phyloP scores from a whole-genome alignment of 2,113 vertebrate species.

The Coryphaenoides rupestris region DNA sequence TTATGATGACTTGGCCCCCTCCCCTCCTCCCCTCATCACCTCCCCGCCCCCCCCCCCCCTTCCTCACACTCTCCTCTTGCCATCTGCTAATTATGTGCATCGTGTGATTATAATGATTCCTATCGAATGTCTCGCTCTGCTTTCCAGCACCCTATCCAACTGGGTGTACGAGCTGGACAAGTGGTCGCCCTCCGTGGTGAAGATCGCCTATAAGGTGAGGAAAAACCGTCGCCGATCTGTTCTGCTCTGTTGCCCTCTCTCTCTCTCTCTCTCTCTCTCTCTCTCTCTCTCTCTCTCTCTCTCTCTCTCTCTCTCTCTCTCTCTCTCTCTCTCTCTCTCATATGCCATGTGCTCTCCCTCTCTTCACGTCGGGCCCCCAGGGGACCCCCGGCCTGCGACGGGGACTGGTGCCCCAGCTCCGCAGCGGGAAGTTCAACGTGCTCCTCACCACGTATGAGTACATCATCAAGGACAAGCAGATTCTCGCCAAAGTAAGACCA shows the following conservation, averaged over 20 bases:
- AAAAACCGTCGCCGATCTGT: slow-evolving; percentile 4
- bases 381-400: slow-evolving; percentile 91
- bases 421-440: slow-evolving; percentile 96
- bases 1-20: too few relatives aligned
- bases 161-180: slow-evolving; percentile 98
- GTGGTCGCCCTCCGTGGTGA: slow-evolving; percentile 96
- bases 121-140: not conserved
- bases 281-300: not conserved
- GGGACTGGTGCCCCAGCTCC: slow-evolving; percentile 89
- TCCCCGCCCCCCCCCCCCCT: too few relatives aligned
- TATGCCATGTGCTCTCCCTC: not conserved
- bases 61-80: too few relatives aligned
- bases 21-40: too few relatives aligned
- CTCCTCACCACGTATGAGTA: slow-evolving; percentile 97
- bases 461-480: slow-evolving; percentile 98
- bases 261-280: not conserved
- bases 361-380: slow-evolving; percentile 27
- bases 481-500: slow-evolving; percentile 90
- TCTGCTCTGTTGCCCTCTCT: not conserved
- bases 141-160: slow-evolving; percentile 89
- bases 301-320: not conserved
- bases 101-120: too few relatives aligned
- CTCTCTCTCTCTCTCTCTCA: not conserved
- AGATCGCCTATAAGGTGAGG: slow-evolving; percentile 96
- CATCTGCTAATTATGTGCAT: too few relatives aligned